A percentile compares a stretch with the other conserved stretches of the same genome.
Evolutionary conservation across 37 sponge, comb jelly and placozoan species (phyloP).

Genomic region (Geodia barretti): DNA sequence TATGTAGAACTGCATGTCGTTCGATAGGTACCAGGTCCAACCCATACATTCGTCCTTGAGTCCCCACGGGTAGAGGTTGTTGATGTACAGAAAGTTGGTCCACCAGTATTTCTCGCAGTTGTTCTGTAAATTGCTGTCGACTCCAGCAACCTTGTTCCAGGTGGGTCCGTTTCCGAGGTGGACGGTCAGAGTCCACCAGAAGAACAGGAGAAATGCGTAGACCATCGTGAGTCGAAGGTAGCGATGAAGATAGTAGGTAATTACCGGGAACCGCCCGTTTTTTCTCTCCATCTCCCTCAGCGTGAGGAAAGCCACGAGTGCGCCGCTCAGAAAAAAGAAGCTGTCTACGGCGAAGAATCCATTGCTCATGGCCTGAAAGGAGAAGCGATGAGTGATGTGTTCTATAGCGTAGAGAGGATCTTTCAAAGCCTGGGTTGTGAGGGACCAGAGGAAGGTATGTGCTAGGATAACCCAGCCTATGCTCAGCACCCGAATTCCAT

Average conservation of each 20-base stretch:
- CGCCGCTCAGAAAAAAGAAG: constrained; percentile 81
- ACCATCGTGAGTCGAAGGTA: constrained; percentile 63
- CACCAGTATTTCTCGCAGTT: constrained; percentile 87
- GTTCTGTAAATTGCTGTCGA: not conserved
- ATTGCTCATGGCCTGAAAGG: constrained; percentile 59
- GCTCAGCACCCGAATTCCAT: constrained; percentile 78
- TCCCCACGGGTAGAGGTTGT: constrained; percentile 81
- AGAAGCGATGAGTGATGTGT: constrained; percentile 19
- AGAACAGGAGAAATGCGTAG: constrained; percentile 53
- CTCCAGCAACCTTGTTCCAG: constrained; percentile 7
- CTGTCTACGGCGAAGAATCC: constrained; percentile 71
- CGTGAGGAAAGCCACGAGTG: constrained; percentile 65
- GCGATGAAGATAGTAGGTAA: constrained; percentile 67
- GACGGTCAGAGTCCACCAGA: constrained; percentile 38
- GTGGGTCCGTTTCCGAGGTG: not conserved
- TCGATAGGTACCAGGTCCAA: constrained; percentile 92
- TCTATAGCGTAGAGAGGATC: not conserved
- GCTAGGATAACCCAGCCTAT: constrained; percentile 84
- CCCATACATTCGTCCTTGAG: constrained; percentile 66
- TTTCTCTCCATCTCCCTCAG: constrained; percentile 56
- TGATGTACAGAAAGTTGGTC: constrained; percentile 88
- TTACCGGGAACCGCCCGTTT: constrained; percentile 41
- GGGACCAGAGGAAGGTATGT: constrained; percentile 42
- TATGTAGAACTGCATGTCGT: constrained; percentile 92
- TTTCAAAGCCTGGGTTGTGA: not conserved